Percentiles rank a stretch among this genome's conserved stretches.
phyloP scores from a whole-genome alignment of 35 echinoderm and acorn worm genomes.

The Stichopus chloronotus region DNA sequence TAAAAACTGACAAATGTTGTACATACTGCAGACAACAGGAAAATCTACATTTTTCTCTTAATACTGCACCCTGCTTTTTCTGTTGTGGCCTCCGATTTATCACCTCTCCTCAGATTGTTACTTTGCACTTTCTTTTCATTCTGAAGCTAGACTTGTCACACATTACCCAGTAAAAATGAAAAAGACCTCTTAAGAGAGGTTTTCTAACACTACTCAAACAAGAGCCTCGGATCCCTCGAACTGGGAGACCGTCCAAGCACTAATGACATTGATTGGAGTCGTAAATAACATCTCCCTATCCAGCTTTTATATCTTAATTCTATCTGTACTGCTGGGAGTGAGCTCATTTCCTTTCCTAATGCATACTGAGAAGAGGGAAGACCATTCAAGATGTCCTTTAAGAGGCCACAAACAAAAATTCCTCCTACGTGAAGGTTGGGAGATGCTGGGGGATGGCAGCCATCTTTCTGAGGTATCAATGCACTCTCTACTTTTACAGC shows the following conservation, averaged over 20 bases:
- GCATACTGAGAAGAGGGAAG: neutral
- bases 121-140: neutral
- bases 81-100: neutral
- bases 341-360: neutral
- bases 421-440: too few species aligned
- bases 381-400: too few species aligned
- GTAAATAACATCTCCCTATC: slow-evolving; percentile 16
- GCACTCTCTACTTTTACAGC: too few species aligned
- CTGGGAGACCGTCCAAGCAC: neutral
- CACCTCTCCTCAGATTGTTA: neutral
- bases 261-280: slow-evolving; percentile 7
- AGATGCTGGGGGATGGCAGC: too few species aligned
- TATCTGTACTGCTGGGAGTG: neutral
- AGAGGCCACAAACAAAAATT: too few species aligned
- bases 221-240: neutral
- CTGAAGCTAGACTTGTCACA: neutral
- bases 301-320: slow-evolving; percentile 17
- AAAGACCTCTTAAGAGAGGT: neutral
- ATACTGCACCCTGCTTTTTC: too few species aligned
- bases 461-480: too few species aligned
- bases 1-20: too few species aligned
- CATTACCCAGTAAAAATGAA: neutral
- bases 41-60: too few species aligned
- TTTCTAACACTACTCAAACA: neutral
- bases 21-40: too few species aligned